Evolutionary conservation across 2,113 vertebrate species (phyloP).

Genomic region (Oryzias melastigma): DNA sequence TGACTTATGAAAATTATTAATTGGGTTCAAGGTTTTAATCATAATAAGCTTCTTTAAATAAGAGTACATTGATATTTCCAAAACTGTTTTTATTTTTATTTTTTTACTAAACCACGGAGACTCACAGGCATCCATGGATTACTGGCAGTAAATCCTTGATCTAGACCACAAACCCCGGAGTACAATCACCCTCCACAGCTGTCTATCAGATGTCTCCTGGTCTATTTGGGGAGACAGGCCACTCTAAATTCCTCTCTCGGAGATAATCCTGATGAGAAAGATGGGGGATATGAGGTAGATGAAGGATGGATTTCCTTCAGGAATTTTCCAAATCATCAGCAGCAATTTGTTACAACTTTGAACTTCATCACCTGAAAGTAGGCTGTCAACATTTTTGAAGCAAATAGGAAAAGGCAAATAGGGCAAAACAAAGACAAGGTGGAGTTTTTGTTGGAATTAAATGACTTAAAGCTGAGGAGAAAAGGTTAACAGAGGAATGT

Average conservation of each 20-base stretch:
- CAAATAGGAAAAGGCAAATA: slow-evolving; percentile 3
- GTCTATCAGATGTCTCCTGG: slow-evolving; percentile 60
- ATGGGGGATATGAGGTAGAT: slow-evolving; percentile 42
- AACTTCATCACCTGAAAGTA: slow-evolving; percentile 7
- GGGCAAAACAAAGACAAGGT: not conserved
- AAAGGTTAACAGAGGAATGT: too few species aligned
- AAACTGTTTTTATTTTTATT: too few species aligned
- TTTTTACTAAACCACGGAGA: slow-evolving; percentile 26
- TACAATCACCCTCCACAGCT: slow-evolving; percentile 54
- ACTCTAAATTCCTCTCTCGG: slow-evolving; percentile 63
- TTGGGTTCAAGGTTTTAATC: not conserved
- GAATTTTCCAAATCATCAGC: slow-evolving; percentile 59
- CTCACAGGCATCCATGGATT: slow-evolving; percentile 38
- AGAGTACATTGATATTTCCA: slow-evolving; percentile 37
- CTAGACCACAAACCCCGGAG: slow-evolving; percentile 40
- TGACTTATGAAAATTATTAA: not conserved
- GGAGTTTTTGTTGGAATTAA: too few species aligned
- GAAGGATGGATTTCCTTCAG: slow-evolving; percentile 52
- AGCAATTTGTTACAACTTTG: slow-evolving; percentile 28
- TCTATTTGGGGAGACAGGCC: slow-evolving; percentile 69
- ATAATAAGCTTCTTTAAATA: slow-evolving; percentile 16
- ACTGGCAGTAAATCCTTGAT: slow-evolving; percentile 41
- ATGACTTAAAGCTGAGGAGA: too few species aligned
- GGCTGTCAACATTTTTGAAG: slow-evolving; percentile 16
- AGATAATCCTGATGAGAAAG: slow-evolving; percentile 71